Conservation (phyloP, 2,888 invertebrate species). For the Cyrtodaria siliqua region DNA sequence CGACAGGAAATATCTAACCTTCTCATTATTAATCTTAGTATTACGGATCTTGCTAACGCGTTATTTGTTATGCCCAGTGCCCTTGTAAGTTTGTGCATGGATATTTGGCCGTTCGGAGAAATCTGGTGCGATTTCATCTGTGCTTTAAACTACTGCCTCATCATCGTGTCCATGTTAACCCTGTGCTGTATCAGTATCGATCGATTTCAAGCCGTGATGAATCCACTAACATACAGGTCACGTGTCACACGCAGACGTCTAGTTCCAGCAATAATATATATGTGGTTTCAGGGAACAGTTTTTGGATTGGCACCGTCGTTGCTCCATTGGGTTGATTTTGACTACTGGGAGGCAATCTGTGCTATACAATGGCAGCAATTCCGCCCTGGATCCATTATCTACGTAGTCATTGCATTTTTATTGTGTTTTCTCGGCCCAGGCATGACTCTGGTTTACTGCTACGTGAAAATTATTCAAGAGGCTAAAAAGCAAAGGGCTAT, state of each 20-base stretch:
- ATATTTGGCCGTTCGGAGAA: conserved; percentile 70
- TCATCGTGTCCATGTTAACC: conserved; percentile 85
- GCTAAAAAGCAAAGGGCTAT: conserved; percentile 47
- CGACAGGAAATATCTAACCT: conserved; percentile 76
- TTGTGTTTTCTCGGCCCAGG: conserved; percentile 82
- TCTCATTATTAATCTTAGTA: conserved; percentile 81
- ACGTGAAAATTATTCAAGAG: conserved; percentile 70
- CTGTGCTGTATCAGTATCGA: conserved; percentile 84
- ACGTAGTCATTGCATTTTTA: conserved; percentile 80
- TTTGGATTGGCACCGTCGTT: conserved; percentile 78
- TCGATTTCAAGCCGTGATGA: conserved; percentile 80
- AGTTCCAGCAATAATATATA: conserved; percentile 67
- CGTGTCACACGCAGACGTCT: conserved; percentile 68
- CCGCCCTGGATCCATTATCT: conserved; percentile 69
- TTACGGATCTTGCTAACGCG: conserved; percentile 79
- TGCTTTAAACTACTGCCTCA: conserved; percentile 83
- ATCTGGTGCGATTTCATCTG: conserved; percentile 78
- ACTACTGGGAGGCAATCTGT: conserved; percentile 84
- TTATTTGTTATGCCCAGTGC: conserved; percentile 79
- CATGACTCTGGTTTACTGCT: conserved; percentile 73
- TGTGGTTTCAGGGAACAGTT: conserved; percentile 81
- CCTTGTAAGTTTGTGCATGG: conserved; percentile 64
- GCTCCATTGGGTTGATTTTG: conserved; percentile 81
- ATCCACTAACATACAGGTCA: conserved; percentile 77
- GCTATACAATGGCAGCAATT: conserved; percentile 83